Conservation (phyloP, 2,113 vertebrate genomes). For the Rafetus swinhoei region DNA sequence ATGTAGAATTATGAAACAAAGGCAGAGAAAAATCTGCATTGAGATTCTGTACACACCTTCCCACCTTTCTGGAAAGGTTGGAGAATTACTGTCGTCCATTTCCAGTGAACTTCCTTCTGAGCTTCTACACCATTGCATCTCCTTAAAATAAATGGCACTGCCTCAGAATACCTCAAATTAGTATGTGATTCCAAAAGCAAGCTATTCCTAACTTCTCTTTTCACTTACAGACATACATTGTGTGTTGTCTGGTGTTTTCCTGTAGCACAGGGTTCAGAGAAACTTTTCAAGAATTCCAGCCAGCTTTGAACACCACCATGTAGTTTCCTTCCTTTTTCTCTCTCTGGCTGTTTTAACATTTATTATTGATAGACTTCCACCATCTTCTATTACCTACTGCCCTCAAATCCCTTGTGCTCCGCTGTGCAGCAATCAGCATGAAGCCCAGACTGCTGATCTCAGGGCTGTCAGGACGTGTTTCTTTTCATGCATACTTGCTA, state of each 20-base stretch:
- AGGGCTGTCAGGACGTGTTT: conserved; percentile 26
- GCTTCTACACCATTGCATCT: background rate
- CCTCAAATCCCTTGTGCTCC: conserved; percentile 35
- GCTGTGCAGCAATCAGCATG: conserved; percentile 44
- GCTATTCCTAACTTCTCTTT: background rate
- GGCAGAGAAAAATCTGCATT: background rate
- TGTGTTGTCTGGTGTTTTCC: no score
- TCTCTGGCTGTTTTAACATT: conserved; percentile 25
- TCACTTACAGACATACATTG: background rate
- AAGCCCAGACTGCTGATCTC: conserved; percentile 15
- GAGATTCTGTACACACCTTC: background rate
- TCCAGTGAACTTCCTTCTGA: background rate
- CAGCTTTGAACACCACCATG: conserved; percentile 41
- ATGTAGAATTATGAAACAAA: background rate
- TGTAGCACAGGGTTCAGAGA: background rate
- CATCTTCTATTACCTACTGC: background rate
- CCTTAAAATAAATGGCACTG: background rate
- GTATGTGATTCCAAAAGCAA: background rate
- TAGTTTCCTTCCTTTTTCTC: background rate
- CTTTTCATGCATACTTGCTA: conserved; percentile 61
- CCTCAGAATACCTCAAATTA: background rate
- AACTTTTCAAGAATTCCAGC: background rate
- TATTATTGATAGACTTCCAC: conserved; percentile 65
- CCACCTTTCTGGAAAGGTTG: background rate
- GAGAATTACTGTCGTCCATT: background rate